Conservation (phyloP, 30 jellyfish, hydroid and myxozoan species). For the Hydractinia echinata region DNA sequence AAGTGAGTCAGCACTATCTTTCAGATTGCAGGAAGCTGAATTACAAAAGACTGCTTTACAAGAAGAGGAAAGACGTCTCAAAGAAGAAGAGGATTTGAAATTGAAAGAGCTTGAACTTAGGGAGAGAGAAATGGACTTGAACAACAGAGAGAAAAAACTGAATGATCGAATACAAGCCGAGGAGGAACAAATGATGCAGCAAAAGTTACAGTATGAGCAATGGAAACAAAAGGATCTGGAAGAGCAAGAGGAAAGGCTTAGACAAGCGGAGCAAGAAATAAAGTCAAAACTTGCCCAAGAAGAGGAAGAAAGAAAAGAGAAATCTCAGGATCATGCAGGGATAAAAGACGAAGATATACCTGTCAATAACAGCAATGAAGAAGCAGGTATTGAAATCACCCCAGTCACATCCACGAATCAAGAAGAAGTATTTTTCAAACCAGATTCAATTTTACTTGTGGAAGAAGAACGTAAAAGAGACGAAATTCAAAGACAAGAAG, state of each 20-base stretch:
- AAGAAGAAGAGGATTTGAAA: conserved; percentile 27
- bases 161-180: conserved; percentile 24
- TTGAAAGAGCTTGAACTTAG: conserved; percentile 31
- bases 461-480: conserved; percentile 8
- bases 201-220: conserved; percentile 28
- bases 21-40: conserved; percentile 40
- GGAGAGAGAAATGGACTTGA: conserved; percentile 23
- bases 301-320: not conserved
- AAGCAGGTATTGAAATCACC: not conserved
- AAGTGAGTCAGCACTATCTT: conserved; percentile 36
- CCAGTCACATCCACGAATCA: not conserved
- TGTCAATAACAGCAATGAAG: not conserved
- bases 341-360: not conserved
- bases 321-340: not conserved
- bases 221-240: conserved; percentile 27
- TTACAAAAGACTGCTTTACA: conserved; percentile 21
- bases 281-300: conserved; percentile 10
- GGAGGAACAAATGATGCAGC: conserved; percentile 16
- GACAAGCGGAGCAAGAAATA: conserved; percentile 28
- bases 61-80: conserved; percentile 30
- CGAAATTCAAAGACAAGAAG: not conserved
- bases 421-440: not conserved
- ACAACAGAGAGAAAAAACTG: conserved; percentile 21
- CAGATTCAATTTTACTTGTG: not conserved
- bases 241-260: conserved; percentile 21